Base-by-base conservation (phyloP, 1,140 invertebrate genomes). In the Ectropis grisescens region DNA sequence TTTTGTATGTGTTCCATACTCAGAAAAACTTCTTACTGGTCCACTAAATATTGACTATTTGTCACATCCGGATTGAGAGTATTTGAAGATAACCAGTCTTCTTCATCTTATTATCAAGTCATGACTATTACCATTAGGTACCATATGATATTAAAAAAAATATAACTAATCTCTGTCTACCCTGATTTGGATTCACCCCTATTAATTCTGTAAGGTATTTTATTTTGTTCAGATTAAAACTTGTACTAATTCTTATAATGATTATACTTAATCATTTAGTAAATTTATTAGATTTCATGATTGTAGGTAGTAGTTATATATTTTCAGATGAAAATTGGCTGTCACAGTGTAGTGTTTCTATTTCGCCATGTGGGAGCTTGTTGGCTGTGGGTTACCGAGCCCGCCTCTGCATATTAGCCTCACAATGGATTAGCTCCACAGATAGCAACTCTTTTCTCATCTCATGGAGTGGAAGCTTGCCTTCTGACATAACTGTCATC, bases 291-390 rank as follows among this genome's bases (percentile, higher is more conserved):
- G 22, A 1, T 13, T 15, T 27, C 12, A 30, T 19, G 1, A 19
- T 10, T 7, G 5, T 13, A 8, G 11, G n/a, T 39, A 37, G 39
- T 8, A 22, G 40, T 31, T 24, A 30, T 43, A 29, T 13, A 24
- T 45, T 78, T 71, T 46, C 59, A 89, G 86, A 86, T 58, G 82
- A 84, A 36, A 84, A 82, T 55, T 94, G 92, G 92, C 65, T 94
- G n/a, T 87, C 90, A 47, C 84, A 87, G 16, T 88, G 90, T 57
- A 62, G 85, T 29, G 74, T 92, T 29, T 88, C 90, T n/a, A 55
- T 91, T n/a, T 92, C 90, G 13, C 89, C 89, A 12, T 88, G 88
- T 34, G 87, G 87, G 25, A 92, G 93, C 61, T 49, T 92, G 19
- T 69, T 94, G 36, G 89, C 86, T 6, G 67, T 94, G 33, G 90